A percentile compares a stretch with the other conserved stretches of the same genome.
Evolutionary conservation across 2,888 invertebrate species (phyloP).

Genomic region (Agrilus mali): DNA sequence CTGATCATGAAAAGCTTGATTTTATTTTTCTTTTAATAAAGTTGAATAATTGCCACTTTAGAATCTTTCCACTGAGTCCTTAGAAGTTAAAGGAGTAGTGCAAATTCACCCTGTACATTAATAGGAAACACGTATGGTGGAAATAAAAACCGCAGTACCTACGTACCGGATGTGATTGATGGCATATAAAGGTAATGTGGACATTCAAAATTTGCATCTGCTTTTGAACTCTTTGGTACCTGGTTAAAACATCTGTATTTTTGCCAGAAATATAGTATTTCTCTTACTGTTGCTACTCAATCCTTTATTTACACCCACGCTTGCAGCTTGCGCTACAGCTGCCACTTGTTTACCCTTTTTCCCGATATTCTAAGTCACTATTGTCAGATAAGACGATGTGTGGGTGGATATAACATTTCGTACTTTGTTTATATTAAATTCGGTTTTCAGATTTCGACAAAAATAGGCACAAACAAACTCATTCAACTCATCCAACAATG

Average conservation of each 20-base stretch:
- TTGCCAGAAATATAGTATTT: constrained; percentile 11
- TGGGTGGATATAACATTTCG: constrained; percentile 6
- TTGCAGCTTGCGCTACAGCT: constrained; percentile 12
- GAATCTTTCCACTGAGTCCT: no score
- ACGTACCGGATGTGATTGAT: no score
- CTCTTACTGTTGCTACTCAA: constrained; percentile 13
- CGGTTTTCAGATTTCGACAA: no score
- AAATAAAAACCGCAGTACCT: no score
- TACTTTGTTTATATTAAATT: neutral
- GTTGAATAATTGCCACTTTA: no score
- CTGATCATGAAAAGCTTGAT: no score
- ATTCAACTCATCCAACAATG: no score
- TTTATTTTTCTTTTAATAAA: no score
- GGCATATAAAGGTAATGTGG: constrained; percentile 14
- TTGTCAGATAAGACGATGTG: constrained; percentile 9
- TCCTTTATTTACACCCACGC: constrained; percentile 14
- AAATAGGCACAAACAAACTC: no score
- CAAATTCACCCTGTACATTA: no score
- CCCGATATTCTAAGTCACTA: constrained; percentile 5
- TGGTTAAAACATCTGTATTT: constrained; percentile 13
- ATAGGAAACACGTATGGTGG: no score
- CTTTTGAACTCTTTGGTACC: constrained; percentile 17
- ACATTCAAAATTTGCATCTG: constrained; percentile 18
- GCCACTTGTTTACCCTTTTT: constrained; percentile 9
- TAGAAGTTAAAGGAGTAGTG: no score